Evolutionary conservation across 2,113 vertebrate species (phyloP), one percentile per base, ranked within the genome.

Genomic region (Empidonax traillii): DNA sequence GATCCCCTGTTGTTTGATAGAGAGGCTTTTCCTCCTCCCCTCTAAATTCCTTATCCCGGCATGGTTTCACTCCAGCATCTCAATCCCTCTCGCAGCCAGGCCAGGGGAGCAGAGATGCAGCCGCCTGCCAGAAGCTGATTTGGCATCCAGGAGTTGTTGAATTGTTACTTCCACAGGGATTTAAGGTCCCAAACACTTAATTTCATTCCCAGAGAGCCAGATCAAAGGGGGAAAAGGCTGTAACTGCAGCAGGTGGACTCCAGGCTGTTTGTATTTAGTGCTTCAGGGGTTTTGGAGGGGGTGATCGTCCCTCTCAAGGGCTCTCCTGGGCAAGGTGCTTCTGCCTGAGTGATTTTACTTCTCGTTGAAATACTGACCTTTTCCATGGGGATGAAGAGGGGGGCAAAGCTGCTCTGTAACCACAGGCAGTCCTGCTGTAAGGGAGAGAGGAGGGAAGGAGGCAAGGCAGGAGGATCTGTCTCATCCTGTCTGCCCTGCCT

Each of bases 241-340:
- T 47, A 46, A 33, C 14, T 41, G 44, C 69, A 78, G 47, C 65
- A 67, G 35, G 46, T 75, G 49, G 15, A 52, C 20, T n/a, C 20
- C 22, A 21, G 49, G 31, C 24, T n/a, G 35, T 31, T 74, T 75
- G 8, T 52, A 9, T 65, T 69, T 58, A 31, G n/a, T 56, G 30
- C n/a, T 17, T 66, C 18, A 18, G 7, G n/a, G 6, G 5, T 47
- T 86, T 56, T 52, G 14, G 61, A 62, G 44, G 37, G 25, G 3
- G 1, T 69, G 53, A 10, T 62, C 4, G 2, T 37, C 28, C 8
- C 1, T 37, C 51, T 43, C 5, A 1, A 35, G 23, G 25, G 12
- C n/a, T 88, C 2, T 73, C 43, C 43, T 85, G 59, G 27, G 9
- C 39, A 52, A 44, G 39, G 15, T 30, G 31, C 52, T 90, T 92